Percentiles rank a stretch among this genome's conserved stretches.
These are phyloP conservation scores for Idaea dimidiata DNA, from an alignment of 2,888 invertebrate genomes.

Conservation along the genomic window DNA sequence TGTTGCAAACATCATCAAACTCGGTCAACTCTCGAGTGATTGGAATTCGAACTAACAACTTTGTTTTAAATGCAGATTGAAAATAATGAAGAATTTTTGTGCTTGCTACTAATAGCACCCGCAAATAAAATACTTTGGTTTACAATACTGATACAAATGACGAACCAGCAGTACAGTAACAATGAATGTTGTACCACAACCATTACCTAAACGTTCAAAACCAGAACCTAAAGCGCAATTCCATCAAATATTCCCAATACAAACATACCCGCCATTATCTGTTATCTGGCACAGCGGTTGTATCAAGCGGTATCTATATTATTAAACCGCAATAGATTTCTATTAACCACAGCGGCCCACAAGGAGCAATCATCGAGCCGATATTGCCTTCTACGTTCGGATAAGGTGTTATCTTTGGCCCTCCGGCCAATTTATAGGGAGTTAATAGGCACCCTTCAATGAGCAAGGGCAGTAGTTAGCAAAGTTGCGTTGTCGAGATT, in stretches of 20 bases:
- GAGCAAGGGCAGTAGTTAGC: constrained; percentile 33
- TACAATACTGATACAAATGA: too few species aligned
- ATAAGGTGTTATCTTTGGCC: constrained; percentile 71
- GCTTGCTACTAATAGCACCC: too few species aligned
- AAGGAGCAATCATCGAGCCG: constrained; percentile 65
- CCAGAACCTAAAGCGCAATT: neutral
- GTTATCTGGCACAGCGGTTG: neutral
- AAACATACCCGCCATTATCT: constrained; percentile 18
- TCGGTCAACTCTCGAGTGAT: too few species aligned
- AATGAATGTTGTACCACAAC: neutral
- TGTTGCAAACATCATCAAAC: too few species aligned
- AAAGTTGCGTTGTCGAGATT: constrained; percentile 26
- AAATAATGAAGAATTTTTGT: too few species aligned
- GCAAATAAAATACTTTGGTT: too few species aligned
- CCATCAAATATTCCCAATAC: neutral
- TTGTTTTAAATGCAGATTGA: too few species aligned
- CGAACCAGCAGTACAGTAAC: too few species aligned
- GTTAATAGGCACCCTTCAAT: constrained; percentile 67
- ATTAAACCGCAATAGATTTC: constrained; percentile 34
- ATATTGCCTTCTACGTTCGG: constrained; percentile 70
- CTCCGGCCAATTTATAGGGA: constrained; percentile 65
- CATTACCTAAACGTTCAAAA: too few species aligned
- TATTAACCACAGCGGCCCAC: constrained; percentile 56
- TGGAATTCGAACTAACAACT: too few species aligned
- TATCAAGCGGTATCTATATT: constrained; percentile 10